Percentiles rank a stretch among this genome's conserved stretches.
phyloP scores from a whole-genome alignment of 2,888 invertebrate genomes.

The Didymodactylos carnosus region DNA sequence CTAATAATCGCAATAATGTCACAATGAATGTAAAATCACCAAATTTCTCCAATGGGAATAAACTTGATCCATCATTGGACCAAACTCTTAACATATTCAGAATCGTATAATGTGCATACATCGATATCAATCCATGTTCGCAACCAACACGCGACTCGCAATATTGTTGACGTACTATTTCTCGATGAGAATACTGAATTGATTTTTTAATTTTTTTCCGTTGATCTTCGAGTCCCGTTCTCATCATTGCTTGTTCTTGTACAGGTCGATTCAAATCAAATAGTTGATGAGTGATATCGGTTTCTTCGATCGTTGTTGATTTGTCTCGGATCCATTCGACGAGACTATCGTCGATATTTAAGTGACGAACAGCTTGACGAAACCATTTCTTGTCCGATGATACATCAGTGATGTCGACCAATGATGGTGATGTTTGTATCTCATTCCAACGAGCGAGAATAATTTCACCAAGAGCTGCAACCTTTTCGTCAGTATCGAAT shows the following conservation, averaged over 20 bases:
- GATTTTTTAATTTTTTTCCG: background rate
- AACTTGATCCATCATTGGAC: background rate
- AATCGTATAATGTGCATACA: background rate
- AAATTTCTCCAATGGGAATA: background rate
- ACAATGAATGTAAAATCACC: background rate
- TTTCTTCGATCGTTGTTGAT: background rate
- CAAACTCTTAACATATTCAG: background rate
- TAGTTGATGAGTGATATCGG: background rate
- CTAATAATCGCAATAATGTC: background rate
- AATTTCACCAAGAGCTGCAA: background rate
- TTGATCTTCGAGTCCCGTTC: background rate
- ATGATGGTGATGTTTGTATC: background rate
- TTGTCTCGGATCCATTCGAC: background rate
- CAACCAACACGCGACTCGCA: background rate
- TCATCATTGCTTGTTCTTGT: background rate
- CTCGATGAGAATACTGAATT: background rate
- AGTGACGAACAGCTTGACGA: background rate
- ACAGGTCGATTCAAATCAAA: background rate
- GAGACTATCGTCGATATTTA: background rate
- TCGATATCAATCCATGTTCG: background rate
- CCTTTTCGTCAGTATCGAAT: background rate
- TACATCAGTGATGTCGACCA: too few relatives aligned
- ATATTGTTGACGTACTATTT: background rate
- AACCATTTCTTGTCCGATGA: background rate
- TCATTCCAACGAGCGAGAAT: background rate